Conservation (phyloP, 2,797 vertebrate genomes). For the Paramormyrops hopkinsi region DNA sequence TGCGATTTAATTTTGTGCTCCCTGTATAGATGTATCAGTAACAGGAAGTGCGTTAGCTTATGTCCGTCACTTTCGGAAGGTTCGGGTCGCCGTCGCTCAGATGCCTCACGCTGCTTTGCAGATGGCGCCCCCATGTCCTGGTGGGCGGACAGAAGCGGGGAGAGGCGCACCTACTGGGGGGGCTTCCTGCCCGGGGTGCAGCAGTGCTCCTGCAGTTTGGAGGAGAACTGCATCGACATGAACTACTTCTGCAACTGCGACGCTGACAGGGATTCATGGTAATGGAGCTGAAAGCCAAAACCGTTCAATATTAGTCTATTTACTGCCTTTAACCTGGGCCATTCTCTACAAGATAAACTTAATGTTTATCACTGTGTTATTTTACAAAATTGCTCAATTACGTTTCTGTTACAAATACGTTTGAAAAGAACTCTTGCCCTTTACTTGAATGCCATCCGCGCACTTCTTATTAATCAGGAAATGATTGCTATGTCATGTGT, state of each 20-base stretch:
- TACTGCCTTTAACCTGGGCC: not conserved
- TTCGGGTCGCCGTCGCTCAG: not conserved
- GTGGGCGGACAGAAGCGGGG: slow-evolving; percentile 72
- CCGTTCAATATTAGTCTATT: not conserved
- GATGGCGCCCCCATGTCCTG: slow-evolving; percentile 73
- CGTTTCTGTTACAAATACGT: not conserved
- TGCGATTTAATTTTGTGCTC: not conserved
- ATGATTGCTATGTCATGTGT: not conserved
- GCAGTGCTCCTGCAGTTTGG: slow-evolving; percentile 75
- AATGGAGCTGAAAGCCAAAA: slow-evolving; percentile 37
- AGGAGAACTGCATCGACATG: slow-evolving; percentile 76
- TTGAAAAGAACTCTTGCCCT: not conserved
- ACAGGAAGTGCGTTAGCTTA: not conserved
- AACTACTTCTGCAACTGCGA: slow-evolving; percentile 81
- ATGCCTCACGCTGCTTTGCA: slow-evolving; percentile 41
- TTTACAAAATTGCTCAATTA: not conserved
- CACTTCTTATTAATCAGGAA: not conserved
- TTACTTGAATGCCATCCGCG: not conserved
- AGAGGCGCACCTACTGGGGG: slow-evolving; percentile 76
- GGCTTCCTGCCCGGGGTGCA: slow-evolving; percentile 71
- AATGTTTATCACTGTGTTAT: not conserved
- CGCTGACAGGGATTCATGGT: slow-evolving; percentile 75
- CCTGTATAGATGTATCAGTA: not conserved
- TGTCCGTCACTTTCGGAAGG: not conserved
- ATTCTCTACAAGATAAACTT: not conserved